Base-by-base conservation (phyloP, 2,113 vertebrate species). In the Ptilorrhoa leucosticta region DNA sequence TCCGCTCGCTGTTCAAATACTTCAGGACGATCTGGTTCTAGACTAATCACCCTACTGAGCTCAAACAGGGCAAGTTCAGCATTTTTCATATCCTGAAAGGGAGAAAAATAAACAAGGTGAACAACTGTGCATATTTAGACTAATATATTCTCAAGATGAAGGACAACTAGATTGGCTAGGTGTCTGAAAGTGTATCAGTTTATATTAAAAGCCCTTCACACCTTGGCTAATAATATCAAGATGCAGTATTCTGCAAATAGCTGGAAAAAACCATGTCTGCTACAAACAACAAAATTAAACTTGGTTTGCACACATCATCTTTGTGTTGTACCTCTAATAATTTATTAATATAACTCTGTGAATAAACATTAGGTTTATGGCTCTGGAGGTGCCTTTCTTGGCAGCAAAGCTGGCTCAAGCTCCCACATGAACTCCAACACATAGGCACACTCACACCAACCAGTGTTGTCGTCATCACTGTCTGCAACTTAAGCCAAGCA, bases 1-100 rank as follows among this genome's bases (percentile, higher is more conserved):
- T 99, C 99, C 24, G 99, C 99, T 97, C 99, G 98, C 97, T 99
- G 99, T 81, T 99, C 99, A 91, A 98, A 99, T 63, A 99, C 99
- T 98, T 99, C 99, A 18, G 99, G 99, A 96, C 98, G 98, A 97
- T 98, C 98, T 30, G 99, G 99, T 95, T 99, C 98, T 66, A 99
- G 97, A 54, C 98, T 97, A 91, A 99, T 98, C 90, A 99, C 99
- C 94, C 99, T 97, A 96, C 98, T 99, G 85, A 99, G 98, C 96
- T 99, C 99, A 73, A 98, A 99, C 51, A 99, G 96, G 56, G 99
- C 99, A 97, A 99, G 97, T 89, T 99, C 99, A 91, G 99, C 99
- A 71, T 99, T 99, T 97, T 99, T 99, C 92, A 99, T 98, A 93
- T 99, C 99, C 99, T 99, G 98, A 91, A 98, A 97, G 96, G 92